These are phyloP conservation scores for Macrosteles quadrilineatus DNA, from an alignment of 1,140 invertebrate genomes.

Conservation along the genomic window DNA sequence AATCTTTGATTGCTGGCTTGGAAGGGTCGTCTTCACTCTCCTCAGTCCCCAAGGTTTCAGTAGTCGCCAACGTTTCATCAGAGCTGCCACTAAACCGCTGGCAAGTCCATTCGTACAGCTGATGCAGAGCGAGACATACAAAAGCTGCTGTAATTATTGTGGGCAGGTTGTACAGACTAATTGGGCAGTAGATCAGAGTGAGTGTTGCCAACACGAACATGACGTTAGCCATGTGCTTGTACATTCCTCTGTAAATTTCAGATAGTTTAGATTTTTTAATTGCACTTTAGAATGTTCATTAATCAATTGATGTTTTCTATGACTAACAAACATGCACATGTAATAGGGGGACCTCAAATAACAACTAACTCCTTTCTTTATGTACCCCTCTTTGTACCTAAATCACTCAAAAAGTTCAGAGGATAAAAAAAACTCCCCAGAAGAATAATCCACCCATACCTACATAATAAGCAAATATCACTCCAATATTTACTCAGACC, in stretches of 20 bases:
- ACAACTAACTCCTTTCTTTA: no score
- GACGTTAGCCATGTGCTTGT: slow-evolving; percentile 23
- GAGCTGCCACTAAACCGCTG: neutral
- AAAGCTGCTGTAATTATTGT: slow-evolving; percentile 45
- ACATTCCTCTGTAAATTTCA: slow-evolving; percentile 36
- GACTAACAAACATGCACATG: no score
- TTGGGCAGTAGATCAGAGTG: slow-evolving; percentile 33
- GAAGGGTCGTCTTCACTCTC: neutral
- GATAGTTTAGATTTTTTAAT: no score
- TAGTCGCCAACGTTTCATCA: neutral
- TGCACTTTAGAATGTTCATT: no score
- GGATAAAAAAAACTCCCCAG: no score
- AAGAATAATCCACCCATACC: no score
- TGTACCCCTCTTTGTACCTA: no score
- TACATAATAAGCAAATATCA: no score
- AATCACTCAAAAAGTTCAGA: no score
- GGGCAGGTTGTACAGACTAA: slow-evolving; percentile 50
- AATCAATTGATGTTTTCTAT: no score
- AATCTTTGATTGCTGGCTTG: neutral
- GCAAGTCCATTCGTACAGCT: slow-evolving; percentile 28
- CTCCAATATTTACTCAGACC: no score
- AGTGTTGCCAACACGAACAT: slow-evolving; percentile 28
- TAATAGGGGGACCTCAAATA: no score
- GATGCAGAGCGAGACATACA: slow-evolving; percentile 37
- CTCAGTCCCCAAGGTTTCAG: neutral